Base-by-base conservation (phyloP, 1,140 invertebrate species). In the Drosophila equinoxialis region DNA sequence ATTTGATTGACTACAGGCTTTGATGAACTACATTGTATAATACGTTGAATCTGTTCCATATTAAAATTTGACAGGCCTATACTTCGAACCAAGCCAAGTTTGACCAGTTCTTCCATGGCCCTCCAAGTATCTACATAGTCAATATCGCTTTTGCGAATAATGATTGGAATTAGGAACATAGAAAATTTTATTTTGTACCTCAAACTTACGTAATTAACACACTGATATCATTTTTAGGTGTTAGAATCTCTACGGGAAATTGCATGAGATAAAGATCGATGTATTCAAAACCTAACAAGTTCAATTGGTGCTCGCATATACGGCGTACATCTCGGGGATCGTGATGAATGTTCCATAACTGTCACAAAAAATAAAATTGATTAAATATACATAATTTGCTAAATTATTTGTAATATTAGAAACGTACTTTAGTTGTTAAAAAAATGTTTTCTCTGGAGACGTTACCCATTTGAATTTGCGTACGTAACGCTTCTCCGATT, bases 1-100 rank as follows among this genome's bases (percentile, higher is more conserved):
- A 97, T 94, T 94, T 97, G 96, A 90, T 96, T 94, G 3, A 93
- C 94, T 8, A 95, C 94, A 11, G 96, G 97, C 84, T 95, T 95
- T 45, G 97, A 95, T 58, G 91, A 94, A 20, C 94, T 94, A 14
- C 92, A 92, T n/a, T 94, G 92, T 33, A 97, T 80, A 37, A 98
- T 91, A 33, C 95, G 92, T 62, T 95, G 92, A 11, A 97, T 93
- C 62, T 98, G 97, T 77, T 94, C 92, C 65, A 92, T 94, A 83
- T 96, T 97, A 83, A 98, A 98, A 90, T 97, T 98, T 6, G 96
- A 97, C 1, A 97, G 71, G 8, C 97, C 97, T 81, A 98, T 97
- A 57, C 95, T 95, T 69, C 94, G 95, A 0, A 94, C 93, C 54
- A 96, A 86, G 3, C 96, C 96, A 61, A 94, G 83, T 66, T 94